These are phyloP conservation scores for Gymnogyps californianus DNA, from an alignment of 2,113 vertebrate species.

Conservation along the genomic window DNA sequence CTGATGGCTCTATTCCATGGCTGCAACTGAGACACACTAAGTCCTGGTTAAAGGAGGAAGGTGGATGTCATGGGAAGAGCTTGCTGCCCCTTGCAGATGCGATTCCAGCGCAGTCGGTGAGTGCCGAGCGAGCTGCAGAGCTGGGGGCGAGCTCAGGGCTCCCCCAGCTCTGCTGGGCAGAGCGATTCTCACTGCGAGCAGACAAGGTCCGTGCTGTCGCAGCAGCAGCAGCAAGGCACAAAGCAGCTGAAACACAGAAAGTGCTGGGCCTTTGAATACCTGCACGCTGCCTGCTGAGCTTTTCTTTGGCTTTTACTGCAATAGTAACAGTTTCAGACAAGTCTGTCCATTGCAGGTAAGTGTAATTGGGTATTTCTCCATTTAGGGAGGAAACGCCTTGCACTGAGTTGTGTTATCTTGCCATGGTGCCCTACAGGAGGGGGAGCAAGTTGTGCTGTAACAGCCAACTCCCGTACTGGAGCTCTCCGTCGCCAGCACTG, in stretches of 20 bases:
- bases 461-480: no score
- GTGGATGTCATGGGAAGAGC: background rate
- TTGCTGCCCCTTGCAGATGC: background rate
- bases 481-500: background rate
- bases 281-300: background rate
- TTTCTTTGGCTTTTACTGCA: background rate
- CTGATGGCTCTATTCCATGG: background rate
- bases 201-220: background rate
- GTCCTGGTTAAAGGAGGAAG: background rate
- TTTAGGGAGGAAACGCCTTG: background rate
- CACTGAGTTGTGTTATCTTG: background rate
- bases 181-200: background rate
- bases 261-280: background rate
- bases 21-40: rapidly evolving
- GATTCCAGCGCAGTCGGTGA: background rate
- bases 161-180: background rate
- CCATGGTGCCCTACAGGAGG: background rate
- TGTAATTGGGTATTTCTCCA: background rate
- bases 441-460: background rate
- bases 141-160: background rate
- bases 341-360: background rate
- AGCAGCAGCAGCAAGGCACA: background rate
- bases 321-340: background rate
- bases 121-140: background rate
- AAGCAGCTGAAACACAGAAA: background rate